These are phyloP conservation scores for Typhlichthys eigenmanni DNA, from an alignment of 2,797 vertebrate species.

Conservation along the genomic window DNA sequence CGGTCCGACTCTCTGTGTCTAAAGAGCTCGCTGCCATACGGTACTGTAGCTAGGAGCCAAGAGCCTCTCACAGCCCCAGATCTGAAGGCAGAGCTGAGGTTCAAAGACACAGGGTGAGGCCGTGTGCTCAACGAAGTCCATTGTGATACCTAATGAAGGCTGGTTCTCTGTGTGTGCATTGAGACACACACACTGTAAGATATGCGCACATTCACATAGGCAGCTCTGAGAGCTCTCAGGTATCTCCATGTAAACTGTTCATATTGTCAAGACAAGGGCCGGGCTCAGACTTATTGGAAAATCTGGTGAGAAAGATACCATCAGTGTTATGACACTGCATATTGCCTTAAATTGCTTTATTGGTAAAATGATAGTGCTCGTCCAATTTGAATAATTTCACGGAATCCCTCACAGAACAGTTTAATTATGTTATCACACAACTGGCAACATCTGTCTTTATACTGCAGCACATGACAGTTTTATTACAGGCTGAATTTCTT, in stretches of 20 bases:
- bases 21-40: conserved; percentile 3
- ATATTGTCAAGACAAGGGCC: conserved; percentile 68
- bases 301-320: conserved; percentile 77
- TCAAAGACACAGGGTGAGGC: background rate
- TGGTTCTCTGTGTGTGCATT: no score
- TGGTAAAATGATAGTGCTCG: conserved; percentile 88
- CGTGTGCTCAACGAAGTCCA: no score
- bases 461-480: conserved; percentile 87
- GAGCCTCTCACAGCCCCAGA: conserved; percentile 27
- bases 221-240: conserved; percentile 44
- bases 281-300: conserved; percentile 78
- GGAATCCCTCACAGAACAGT: conserved; percentile 85
- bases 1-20: conserved; percentile 22
- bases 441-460: conserved; percentile 90
- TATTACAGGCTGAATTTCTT: conserved; percentile 87
- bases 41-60: conserved; percentile 20
- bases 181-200: no score
- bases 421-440: conserved; percentile 90
- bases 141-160: no score
- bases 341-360: conserved; percentile 87
- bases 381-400: conserved; percentile 89
- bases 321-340: conserved; percentile 84
- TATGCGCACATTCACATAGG: no score
- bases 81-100: conserved; percentile 32
- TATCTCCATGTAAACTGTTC: conserved; percentile 65